phyloP scores from a whole-genome alignment of 2,888 invertebrate genomes.

The Ectemnius lituratus region DNA sequence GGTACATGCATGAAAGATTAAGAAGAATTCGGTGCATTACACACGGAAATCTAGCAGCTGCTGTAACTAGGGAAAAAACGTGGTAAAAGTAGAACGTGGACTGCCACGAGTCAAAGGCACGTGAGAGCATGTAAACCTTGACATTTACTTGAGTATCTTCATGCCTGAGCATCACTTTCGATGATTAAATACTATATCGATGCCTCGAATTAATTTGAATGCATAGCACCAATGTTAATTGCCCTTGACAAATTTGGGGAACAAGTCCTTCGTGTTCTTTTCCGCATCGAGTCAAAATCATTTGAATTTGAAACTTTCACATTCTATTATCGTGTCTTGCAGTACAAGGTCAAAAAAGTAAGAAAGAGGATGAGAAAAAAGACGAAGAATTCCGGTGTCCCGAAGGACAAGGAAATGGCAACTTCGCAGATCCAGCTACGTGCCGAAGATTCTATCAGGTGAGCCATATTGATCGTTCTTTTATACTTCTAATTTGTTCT shows the following conservation, averaged over 20 bases:
- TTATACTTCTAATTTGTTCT: not conserved
- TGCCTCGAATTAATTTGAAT: too few relatives aligned
- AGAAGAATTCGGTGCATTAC: not conserved
- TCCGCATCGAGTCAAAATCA: too few relatives aligned
- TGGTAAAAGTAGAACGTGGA: conserved; percentile 45
- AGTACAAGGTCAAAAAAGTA: conserved; percentile 77
- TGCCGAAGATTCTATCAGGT: conserved; percentile 95
- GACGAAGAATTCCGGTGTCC: conserved; percentile 87
- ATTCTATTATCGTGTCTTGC: conserved; percentile 36
- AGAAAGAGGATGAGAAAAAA: conserved; percentile 80
- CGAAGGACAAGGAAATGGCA: conserved; percentile 90
- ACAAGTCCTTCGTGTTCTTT: too few relatives aligned
- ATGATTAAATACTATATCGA: not conserved
- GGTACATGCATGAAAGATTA: not conserved
- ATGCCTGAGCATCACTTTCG: conserved; percentile 23
- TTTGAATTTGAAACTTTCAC: too few relatives aligned
- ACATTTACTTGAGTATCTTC: conserved; percentile 42
- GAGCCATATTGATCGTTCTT: conserved; percentile 43
- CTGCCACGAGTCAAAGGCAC: conserved; percentile 1
- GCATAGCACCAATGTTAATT: too few relatives aligned
- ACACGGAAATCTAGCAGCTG: conserved; percentile 12
- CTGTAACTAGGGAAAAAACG: conserved; percentile 26
- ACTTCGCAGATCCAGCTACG: conserved; percentile 92
- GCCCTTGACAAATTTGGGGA: too few relatives aligned
- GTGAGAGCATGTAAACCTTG: conserved; percentile 43